These are phyloP conservation scores for Caenorhabditis uteleia DNA, from an alignment of 2,888 invertebrate species.

Conservation along the genomic window DNA sequence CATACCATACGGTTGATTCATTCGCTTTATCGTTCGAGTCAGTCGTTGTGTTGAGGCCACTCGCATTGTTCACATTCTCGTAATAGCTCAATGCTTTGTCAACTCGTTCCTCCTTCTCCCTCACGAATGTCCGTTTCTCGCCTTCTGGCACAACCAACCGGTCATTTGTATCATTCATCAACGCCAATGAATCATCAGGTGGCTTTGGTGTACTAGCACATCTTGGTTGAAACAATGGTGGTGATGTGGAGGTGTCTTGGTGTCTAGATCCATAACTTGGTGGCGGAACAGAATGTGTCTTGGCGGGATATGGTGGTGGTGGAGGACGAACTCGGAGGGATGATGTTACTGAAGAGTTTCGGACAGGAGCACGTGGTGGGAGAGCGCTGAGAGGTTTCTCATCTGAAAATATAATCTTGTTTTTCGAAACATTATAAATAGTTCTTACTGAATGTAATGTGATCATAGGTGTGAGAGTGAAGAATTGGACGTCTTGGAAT, in stretches of 20 bases:
- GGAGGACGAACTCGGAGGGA: slow-evolving; percentile 44
- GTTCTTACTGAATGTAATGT: neutral
- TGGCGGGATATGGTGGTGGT: slow-evolving; percentile 41
- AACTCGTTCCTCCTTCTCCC: slow-evolving; percentile 51
- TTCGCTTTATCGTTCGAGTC: slow-evolving; percentile 20
- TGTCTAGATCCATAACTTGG: neutral
- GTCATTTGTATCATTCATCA: slow-evolving; percentile 19
- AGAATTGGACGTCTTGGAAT: slow-evolving; percentile 10
- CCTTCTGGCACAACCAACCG: slow-evolving; percentile 49
- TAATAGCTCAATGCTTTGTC: slow-evolving; percentile 56
- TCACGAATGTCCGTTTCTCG: slow-evolving; percentile 38
- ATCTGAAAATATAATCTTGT: slow-evolving; percentile 1
- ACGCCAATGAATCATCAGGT: slow-evolving; percentile 2
- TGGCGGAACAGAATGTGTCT: slow-evolving; percentile 5
- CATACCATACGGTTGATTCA: slow-evolving; percentile 57
- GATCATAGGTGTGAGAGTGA: slow-evolving; percentile 11
- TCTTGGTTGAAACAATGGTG: slow-evolving; percentile 17
- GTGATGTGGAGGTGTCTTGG: neutral
- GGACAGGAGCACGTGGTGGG: slow-evolving; percentile 50
- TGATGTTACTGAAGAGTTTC: slow-evolving; percentile 44
- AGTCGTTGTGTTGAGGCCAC: neutral
- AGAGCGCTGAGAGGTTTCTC: slow-evolving; percentile 23
- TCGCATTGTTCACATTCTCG: slow-evolving; percentile 42
- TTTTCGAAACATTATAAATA: neutral
- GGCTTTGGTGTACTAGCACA: slow-evolving; percentile 24